These are phyloP conservation scores for Microplitis manilae DNA, from an alignment of 2,888 invertebrate species.

Conservation along the genomic window DNA sequence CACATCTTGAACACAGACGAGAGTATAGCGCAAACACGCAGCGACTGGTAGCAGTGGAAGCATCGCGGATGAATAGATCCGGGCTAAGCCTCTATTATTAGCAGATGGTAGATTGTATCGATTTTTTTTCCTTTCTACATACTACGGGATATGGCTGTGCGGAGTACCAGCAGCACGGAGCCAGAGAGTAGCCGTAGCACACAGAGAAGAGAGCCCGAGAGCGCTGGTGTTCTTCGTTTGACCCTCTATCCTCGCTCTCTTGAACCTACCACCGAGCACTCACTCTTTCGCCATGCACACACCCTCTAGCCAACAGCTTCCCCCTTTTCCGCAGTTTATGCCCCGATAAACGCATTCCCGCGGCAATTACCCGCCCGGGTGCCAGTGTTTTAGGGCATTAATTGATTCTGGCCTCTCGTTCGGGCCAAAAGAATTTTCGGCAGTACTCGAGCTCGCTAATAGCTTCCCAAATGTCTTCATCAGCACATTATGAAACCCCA, in stretches of 20 bases:
- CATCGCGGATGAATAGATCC: slow-evolving; percentile 60
- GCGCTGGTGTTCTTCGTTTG: slow-evolving; percentile 17
- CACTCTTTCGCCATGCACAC: slow-evolving; percentile 44
- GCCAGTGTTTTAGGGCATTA: slow-evolving; percentile 60
- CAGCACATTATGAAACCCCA: background rate
- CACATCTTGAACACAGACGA: background rate
- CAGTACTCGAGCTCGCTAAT: background rate
- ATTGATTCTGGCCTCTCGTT: slow-evolving; percentile 61
- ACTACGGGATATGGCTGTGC: slow-evolving; percentile 19
- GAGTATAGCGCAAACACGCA: slow-evolving; percentile 28
- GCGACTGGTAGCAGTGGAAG: slow-evolving; percentile 10
- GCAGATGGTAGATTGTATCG: slow-evolving; percentile 70
- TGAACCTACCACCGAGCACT: slow-evolving; percentile 38
- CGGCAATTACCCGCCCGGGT: slow-evolving; percentile 65
- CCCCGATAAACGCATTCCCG: slow-evolving; percentile 67
- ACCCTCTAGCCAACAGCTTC: slow-evolving; percentile 40
- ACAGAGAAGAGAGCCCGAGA: slow-evolving; percentile 15
- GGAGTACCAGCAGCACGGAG: background rate
- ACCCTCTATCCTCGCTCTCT: slow-evolving; percentile 29
- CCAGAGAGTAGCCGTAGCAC: too few relatives aligned
- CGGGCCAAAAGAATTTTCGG: background rate
- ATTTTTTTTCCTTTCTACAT: slow-evolving; percentile 59
- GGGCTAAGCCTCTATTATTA: slow-evolving; percentile 68
- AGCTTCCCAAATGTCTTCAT: background rate
- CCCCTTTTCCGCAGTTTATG: slow-evolving; percentile 61